A percentile compares a stretch with the other conserved stretches of the same genome.
Evolutionary conservation across 1,140 invertebrate genomes (phyloP).

Genomic region (Cryptotermes secundus): DNA sequence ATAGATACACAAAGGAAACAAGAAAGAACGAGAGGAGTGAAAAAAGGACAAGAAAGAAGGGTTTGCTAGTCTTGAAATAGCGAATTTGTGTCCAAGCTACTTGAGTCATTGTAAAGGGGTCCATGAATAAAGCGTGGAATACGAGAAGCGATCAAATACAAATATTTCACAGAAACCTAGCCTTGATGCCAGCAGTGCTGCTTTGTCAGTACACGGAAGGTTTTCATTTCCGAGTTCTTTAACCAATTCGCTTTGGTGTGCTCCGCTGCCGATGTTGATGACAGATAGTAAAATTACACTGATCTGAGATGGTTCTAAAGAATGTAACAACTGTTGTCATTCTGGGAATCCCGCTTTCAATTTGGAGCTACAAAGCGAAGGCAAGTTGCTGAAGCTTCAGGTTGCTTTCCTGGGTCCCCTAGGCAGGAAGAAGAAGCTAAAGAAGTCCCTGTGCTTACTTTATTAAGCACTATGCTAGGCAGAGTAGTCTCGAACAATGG

Average conservation of each 20-base stretch:
- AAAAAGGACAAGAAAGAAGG: not conserved
- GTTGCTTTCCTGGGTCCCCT: no score
- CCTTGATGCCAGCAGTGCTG: not conserved
- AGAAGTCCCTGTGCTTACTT: no score
- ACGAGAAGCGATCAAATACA: not conserved
- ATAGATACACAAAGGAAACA: not conserved
- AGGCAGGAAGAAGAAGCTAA: no score
- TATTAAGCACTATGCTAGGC: no score
- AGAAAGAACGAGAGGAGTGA: not conserved
- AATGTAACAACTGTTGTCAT: no score
- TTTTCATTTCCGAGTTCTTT: not conserved
- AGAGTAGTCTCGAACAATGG: no score
- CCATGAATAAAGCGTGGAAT: not conserved
- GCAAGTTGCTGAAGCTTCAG: no score
- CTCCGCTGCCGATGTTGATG: not conserved
- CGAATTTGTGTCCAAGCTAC: not conserved
- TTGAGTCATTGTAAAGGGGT: no score
- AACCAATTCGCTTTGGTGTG: not conserved
- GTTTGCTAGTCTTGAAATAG: not conserved
- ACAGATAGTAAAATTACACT: not conserved
- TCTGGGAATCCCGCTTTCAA: no score
- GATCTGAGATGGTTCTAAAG: not conserved
- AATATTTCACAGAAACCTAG: not conserved
- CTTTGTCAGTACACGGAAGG: not conserved
- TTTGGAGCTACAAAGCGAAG: no score